Percentiles rank a stretch among this genome's conserved stretches.
Evolutionary conservation across 2,797 vertebrate species (phyloP).

Genomic region (Sebastes steindachneri): DNA sequence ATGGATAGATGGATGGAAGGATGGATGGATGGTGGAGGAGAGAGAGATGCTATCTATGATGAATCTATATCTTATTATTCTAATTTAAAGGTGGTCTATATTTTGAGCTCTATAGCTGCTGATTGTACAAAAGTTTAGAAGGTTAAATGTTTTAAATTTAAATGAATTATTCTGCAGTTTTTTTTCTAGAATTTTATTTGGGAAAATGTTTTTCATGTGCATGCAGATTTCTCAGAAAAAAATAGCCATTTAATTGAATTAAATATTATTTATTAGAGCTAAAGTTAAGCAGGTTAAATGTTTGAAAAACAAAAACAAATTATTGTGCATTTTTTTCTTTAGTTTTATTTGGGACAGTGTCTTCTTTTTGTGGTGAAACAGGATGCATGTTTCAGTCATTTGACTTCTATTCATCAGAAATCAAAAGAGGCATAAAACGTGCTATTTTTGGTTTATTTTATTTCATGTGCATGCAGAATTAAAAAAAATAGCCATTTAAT

Average conservation of each 20-base stretch:
- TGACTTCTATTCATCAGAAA: neutral
- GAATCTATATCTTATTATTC: too few species aligned
- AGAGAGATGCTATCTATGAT: too few species aligned
- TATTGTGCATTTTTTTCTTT: neutral
- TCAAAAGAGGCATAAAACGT: neutral
- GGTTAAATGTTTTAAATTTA: neutral
- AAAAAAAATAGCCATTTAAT: too few species aligned
- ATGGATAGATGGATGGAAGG: neutral
- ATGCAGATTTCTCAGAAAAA: neutral
- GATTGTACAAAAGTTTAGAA: neutral
- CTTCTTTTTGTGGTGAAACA: neutral
- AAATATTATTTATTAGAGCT: neutral
- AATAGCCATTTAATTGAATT: too few species aligned
- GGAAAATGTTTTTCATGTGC: neutral
- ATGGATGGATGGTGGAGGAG: neutral
- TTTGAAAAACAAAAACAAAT: neutral
- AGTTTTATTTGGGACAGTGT: neutral
- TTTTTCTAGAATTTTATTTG: neutral
- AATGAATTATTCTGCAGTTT: neutral
- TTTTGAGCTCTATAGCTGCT: too few species aligned
- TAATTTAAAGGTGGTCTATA: too few species aligned
- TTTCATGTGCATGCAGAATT: too few species aligned
- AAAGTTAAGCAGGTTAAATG: neutral
- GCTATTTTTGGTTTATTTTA: too few species aligned
- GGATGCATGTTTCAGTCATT: neutral